phyloP scores from a whole-genome alignment of 2,888 invertebrate genomes.

The Drosophila longiperda region DNA sequence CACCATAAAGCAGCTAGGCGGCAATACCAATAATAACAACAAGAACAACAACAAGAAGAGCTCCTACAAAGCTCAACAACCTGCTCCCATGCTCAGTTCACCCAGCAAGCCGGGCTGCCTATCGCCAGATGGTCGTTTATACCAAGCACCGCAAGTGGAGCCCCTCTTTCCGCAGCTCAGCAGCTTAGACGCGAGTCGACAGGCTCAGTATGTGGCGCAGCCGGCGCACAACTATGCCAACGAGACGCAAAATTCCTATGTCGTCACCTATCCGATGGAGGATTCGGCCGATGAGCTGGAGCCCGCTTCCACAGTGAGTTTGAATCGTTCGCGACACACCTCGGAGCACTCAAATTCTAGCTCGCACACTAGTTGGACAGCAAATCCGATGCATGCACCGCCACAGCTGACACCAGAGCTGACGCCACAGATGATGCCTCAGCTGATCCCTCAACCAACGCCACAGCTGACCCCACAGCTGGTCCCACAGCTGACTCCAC shows the following conservation, averaged over 20 bases:
- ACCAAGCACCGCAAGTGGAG: slow-evolving; percentile 83
- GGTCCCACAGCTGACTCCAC: background rate
- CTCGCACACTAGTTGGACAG: slow-evolving; percentile 78
- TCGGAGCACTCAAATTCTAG: slow-evolving; percentile 77
- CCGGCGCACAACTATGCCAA: slow-evolving; percentile 51
- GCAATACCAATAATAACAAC: slow-evolving; percentile 29
- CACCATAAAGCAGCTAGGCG: slow-evolving; percentile 86
- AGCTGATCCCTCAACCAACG: background rate
- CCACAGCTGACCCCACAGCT: background rate
- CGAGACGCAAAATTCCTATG: slow-evolving; percentile 73
- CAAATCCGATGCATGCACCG: slow-evolving; percentile 69
- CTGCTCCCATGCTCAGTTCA: slow-evolving; percentile 52
- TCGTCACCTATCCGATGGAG: slow-evolving; percentile 79
- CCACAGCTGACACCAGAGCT: slow-evolving; percentile 42
- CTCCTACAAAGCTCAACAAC: slow-evolving; percentile 7
- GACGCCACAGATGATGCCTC: background rate
- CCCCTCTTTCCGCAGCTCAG: slow-evolving; percentile 82
- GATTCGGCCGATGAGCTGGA: slow-evolving; percentile 75
- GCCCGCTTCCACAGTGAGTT: slow-evolving; percentile 20
- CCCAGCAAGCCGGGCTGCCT: slow-evolving; percentile 72
- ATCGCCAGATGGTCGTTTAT: slow-evolving; percentile 83
- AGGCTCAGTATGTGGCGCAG: slow-evolving; percentile 66
- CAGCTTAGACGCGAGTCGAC: slow-evolving; percentile 76
- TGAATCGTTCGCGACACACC: slow-evolving; percentile 58
- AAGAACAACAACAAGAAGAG: slow-evolving; percentile 10